Percentiles rank a stretch among this genome's conserved stretches.
phyloP scores from a whole-genome alignment of 2,113 vertebrate species.

The Cavia aperea region DNA sequence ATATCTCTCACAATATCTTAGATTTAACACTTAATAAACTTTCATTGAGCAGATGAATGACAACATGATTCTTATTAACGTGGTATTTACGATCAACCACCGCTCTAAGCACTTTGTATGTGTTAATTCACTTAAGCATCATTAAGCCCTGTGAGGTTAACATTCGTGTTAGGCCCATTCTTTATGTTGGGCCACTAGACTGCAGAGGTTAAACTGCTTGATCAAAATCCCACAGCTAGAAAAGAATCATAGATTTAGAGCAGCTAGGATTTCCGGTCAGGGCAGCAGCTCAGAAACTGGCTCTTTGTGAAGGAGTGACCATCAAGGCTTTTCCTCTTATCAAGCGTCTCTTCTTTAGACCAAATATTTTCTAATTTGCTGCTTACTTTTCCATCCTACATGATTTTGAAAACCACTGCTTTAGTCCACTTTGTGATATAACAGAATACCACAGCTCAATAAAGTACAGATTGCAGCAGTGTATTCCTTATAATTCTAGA shows the following conservation, averaged over 20 bases:
- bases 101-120: not conserved
- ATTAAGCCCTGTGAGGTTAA: not conserved
- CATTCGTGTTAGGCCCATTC: not conserved
- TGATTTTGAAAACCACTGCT: not conserved
- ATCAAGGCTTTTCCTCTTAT: not conserved
- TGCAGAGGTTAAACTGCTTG: not conserved
- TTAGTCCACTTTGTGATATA: not conserved
- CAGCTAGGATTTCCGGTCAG: not conserved
- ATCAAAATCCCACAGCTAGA: not conserved
- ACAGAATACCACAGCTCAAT: not conserved
- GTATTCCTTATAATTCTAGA: not conserved
- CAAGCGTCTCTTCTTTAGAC: not conserved
- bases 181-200: not conserved
- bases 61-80: not conserved
- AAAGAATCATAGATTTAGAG: not conserved
- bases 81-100: not conserved
- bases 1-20: not conserved
- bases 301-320: not conserved
- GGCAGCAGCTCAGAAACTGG: not conserved
- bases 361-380: not conserved
- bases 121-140: not conserved
- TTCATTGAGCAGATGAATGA: not conserved
- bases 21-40: constrained; percentile 16
- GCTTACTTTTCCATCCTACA: not conserved
- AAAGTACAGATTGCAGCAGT: not conserved